Base-by-base conservation (phyloP, 2,888 invertebrate genomes). In the Eupithecia exiguata region DNA sequence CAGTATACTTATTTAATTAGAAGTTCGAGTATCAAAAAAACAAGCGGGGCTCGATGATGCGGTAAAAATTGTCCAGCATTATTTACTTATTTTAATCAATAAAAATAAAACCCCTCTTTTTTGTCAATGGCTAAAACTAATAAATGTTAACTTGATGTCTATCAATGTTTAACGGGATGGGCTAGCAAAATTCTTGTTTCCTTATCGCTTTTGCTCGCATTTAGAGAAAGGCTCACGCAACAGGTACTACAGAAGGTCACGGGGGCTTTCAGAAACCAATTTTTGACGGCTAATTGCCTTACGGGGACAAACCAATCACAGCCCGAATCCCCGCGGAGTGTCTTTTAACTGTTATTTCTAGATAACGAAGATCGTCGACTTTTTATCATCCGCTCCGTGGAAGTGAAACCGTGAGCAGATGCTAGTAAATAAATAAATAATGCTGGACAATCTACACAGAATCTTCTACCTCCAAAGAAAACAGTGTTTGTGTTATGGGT, bases 191-290 rank as follows among this genome's bases (percentile, higher is more conserved):
- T 87, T 89, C 85, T 14, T 36, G 36, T n/a, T 65, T 65, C 10
- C 10, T 36, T 87, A 90, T 89, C 91, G 92, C 88, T 89, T 85
- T 89, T 82, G 82, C 85, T 77, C 88, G 86, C 66, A 38, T 40
- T 16, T 43, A 21, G 16, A 66, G 12, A 66, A 66, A 66, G 25
- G 87, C 88, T 90, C 90, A 90, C 89, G 91, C 93, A 94, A 94
- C 94, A 94, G 93, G 94, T 94, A 92, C 82, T 94, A 92, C 82
- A 86, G 89, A 91, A 91, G 88, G 89, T 89, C 88, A 88, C 83
- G 84, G 78, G 83, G 84, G 83, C 82, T 81, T 84, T 88, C 84
- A 80, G 80, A 83, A 84, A 82, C 77, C 77, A 77, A 71, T 79
- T 78, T 78, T 80, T 77, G 74, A 70, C 69, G 65, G 74, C 65